These are phyloP conservation scores for Cheilosia vulpina DNA, from an alignment of 2,888 invertebrate species.

Conservation along the genomic window DNA sequence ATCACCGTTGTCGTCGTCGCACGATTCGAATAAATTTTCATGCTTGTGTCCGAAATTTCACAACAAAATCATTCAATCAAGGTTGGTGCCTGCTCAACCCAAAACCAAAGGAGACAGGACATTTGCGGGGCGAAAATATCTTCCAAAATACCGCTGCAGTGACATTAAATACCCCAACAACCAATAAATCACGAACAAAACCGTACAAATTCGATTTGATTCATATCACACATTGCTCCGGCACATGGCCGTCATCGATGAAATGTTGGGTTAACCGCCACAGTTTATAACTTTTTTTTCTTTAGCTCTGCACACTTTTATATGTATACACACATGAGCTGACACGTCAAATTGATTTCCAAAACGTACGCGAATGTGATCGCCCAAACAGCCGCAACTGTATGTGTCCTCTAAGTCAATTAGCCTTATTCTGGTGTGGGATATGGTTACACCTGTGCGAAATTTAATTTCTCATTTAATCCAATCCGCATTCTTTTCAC, in stretches of 20 bases:
- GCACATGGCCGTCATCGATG: conserved; percentile 34
- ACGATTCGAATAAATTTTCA: conserved; percentile 50
- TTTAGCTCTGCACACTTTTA: background rate
- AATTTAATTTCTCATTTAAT: conserved; percentile 38
- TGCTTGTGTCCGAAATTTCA: conserved; percentile 36
- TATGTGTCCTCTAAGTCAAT: conserved; percentile 55
- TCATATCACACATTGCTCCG: conserved; percentile 33
- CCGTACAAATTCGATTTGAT: conserved; percentile 47
- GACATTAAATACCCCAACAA: conserved; percentile 37
- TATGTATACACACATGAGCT: conserved; percentile 5
- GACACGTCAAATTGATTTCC: conserved; percentile 45
- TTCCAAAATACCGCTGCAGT: conserved; percentile 17
- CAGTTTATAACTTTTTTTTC: conserved; percentile 30
- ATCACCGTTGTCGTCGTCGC: conserved; percentile 22
- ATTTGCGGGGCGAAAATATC: conserved; percentile 30
- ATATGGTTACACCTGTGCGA: conserved; percentile 39
- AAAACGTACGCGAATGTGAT: conserved; percentile 18
- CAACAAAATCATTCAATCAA: conserved; percentile 27
- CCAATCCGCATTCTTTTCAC: conserved; percentile 2
- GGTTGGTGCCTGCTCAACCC: background rate
- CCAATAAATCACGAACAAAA: conserved; percentile 66
- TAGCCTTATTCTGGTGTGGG: conserved; percentile 35
- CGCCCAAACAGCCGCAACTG: conserved; percentile 10
- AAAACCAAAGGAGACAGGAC: background rate
- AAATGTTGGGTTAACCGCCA: conserved; percentile 59